Base-by-base conservation (phyloP, 2,888 invertebrate species). In the Dryobota labecula region DNA sequence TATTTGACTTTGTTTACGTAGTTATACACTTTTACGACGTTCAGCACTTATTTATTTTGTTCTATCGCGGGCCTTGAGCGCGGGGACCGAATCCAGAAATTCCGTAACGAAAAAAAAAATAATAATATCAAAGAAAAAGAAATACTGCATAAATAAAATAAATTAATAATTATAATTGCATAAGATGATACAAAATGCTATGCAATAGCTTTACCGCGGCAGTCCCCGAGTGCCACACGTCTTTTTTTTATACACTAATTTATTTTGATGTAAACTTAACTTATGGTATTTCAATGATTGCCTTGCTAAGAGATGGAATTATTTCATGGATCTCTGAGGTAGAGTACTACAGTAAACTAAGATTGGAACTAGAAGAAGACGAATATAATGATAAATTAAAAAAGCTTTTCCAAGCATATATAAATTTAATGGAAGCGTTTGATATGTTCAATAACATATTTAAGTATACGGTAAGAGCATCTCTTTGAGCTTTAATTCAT, bases 241-340 rank as follows among this genome's bases (percentile, higher is more conserved):
- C 7, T 5, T 33, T 5, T 56, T 67, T 67, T 7, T 74, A 75
- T 20, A 43, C 76, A 5, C 20, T 75, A 0, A 30, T 61, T 24
- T 75, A 41, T 9, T 62, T 74, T 20, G 76, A 74, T 18, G 27
- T 74, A 0, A 43, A 49, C 11, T 7, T 43, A 7, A 45, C 43
- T 1, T 74, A 75, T 24, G 67, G 67, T 9, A 20, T 67, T 30
- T 43, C 36, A 30, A 1, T 75, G 18, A 43, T 75, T 20, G 41
- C 60, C 1, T 61, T 74, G 56, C 43, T 74, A 38, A 61, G 56
- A 74, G 61, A 75, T 56, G 74, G 75, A 6, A 47, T 67, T 1
- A 8, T 24, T 20, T 36, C 60, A 5, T 74, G 76, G 74, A 49
- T 75, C 1, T 47, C 41, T 24, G 67, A 74, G 15, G 15, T 75